Conservation (phyloP, 2,888 invertebrate genomes). For the Eristalis pertinax region DNA sequence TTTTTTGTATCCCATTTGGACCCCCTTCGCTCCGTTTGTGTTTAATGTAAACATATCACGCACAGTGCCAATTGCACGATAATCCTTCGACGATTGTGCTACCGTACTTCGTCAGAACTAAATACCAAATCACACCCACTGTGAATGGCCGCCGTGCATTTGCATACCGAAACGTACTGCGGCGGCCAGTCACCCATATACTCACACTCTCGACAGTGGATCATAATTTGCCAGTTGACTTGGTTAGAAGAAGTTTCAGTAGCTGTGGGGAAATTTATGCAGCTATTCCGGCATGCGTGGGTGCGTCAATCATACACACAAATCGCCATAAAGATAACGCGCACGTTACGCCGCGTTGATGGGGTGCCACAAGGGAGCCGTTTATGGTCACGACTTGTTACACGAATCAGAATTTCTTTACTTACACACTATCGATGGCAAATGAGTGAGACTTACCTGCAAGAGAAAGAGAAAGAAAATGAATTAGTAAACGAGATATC, state of each 20-base stretch:
- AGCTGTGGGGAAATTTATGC: constrained; percentile 52
- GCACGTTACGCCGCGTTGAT: constrained; percentile 3
- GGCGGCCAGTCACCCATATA: neutral
- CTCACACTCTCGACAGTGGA: neutral
- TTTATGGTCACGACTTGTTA: constrained; percentile 20
- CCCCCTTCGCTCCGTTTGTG: neutral
- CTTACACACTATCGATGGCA: constrained; percentile 37
- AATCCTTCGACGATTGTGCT: constrained; percentile 28
- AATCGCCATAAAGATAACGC: constrained; percentile 16
- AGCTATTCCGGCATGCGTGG: constrained; percentile 52
- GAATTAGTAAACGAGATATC: constrained; percentile 22
- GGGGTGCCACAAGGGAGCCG: constrained; percentile 33
- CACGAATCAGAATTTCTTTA: constrained; percentile 11
- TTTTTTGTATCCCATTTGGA: neutral
- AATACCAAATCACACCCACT: constrained; percentile 51
- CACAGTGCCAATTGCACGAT: constrained; percentile 53
- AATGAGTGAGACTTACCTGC: constrained; percentile 51
- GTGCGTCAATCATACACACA: constrained; percentile 49
- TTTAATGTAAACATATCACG: constrained; percentile 69
- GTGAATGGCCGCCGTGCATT: constrained; percentile 8
- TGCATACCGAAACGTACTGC: constrained; percentile 45
- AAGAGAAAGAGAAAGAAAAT: constrained; percentile 36
- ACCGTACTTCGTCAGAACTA: constrained; percentile 26
- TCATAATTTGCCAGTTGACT: constrained; percentile 4
- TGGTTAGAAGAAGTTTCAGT: constrained; percentile 26